These are phyloP conservation scores for Drosophila lini DNA, from an alignment of 1,140 invertebrate genomes.

Conservation along the genomic window DNA sequence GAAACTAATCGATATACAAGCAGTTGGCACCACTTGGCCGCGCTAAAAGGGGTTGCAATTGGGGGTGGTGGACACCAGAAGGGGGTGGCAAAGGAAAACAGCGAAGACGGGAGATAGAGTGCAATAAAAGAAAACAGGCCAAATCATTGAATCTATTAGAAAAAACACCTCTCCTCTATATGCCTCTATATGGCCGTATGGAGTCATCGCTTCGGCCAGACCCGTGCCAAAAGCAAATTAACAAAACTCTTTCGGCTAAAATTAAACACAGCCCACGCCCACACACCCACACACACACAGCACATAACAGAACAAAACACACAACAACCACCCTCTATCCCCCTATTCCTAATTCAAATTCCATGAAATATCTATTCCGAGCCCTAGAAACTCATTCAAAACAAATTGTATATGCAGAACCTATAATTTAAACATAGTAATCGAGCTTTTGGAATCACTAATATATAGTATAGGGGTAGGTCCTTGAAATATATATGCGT, in stretches of 20 bases:
- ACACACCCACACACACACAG: neutral
- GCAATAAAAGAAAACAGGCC: slow-evolving; percentile 20
- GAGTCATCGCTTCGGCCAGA: slow-evolving; percentile 25
- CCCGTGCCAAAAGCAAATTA: slow-evolving; percentile 36
- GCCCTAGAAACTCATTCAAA: neutral
- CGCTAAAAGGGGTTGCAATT: slow-evolving; percentile 15
- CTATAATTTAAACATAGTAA: neutral
- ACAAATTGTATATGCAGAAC: neutral
- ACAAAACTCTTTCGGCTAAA: slow-evolving; percentile 34
- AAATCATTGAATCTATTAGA: slow-evolving; percentile 12
- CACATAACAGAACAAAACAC: neutral
- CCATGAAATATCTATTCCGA: neutral
- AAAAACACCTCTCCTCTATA: neutral
- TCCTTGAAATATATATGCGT: too few species aligned
- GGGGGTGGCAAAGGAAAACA: slow-evolving; percentile 1
- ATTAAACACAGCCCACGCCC: slow-evolving; percentile 24
- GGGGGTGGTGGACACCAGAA: neutral
- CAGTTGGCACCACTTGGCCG: slow-evolving; percentile 45
- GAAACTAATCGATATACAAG: slow-evolving; percentile 67
- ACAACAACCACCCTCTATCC: neutral
- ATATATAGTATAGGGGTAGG: neutral
- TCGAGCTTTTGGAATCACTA: neutral
- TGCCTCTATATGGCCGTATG: neutral
- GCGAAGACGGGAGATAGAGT: slow-evolving; percentile 16
- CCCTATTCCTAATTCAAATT: neutral